Conservation (phyloP, 1,140 invertebrate species). For the Conus ventricosus region DNA sequence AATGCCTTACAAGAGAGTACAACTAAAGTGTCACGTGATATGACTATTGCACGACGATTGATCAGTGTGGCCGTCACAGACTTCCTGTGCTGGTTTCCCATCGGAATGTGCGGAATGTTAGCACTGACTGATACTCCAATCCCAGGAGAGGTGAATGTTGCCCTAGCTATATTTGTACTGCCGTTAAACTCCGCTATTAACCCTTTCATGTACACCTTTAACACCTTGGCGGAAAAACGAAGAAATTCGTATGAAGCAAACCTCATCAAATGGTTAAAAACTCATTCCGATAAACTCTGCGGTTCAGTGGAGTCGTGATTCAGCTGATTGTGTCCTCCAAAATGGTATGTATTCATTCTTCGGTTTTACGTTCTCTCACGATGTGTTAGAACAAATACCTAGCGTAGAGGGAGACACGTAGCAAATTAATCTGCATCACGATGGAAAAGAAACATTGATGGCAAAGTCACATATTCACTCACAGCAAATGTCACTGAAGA, state of each 20-base stretch:
- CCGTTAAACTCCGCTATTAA: constrained; percentile 53
- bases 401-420: too few species aligned
- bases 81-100: constrained; percentile 57
- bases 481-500: too few species aligned
- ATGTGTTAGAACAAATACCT: too few species aligned
- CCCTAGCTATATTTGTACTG: constrained; percentile 49
- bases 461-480: too few species aligned
- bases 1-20: not conserved
- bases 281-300: not conserved
- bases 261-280: not conserved
- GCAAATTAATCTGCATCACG: too few species aligned
- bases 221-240: not conserved
- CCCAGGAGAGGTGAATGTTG: constrained; percentile 46
- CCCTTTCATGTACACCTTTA: constrained; percentile 50
- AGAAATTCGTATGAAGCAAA: not conserved
- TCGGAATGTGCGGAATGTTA: constrained; percentile 52
- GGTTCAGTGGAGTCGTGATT: too few species aligned
- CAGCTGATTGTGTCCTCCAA: too few species aligned
- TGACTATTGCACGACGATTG: constrained; percentile 47
- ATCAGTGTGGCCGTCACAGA: constrained; percentile 48
- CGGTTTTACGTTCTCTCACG: too few species aligned
- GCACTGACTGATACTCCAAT: constrained; percentile 37
- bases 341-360: too few species aligned
- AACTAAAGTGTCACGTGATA: constrained; percentile 45
- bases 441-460: too few species aligned